Base-by-base conservation (phyloP, 2,797 vertebrate species). In the Brachyrhaphis roseni region DNA sequence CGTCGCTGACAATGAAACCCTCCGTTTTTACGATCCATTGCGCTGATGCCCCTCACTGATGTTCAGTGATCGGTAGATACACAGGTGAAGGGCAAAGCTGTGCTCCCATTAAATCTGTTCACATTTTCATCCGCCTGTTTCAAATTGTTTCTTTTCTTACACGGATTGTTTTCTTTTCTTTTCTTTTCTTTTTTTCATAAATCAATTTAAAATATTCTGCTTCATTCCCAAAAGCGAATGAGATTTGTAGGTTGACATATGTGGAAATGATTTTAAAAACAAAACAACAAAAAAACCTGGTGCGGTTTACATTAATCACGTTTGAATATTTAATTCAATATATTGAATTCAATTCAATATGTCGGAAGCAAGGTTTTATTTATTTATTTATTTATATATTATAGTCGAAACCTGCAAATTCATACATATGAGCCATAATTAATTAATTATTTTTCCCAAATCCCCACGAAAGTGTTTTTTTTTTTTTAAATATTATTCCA, bases 41-140 rank as follows among this genome's bases (percentile, higher is more conserved):
- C 70, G 53, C 51, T 76, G 73, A 45, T 80, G 87, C 31, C 46
- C 66, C 62, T 82, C 45, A 64, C 23, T 64, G 79, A 71, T 39
- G 3, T 39, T 81, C 72, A 80, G 2, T 80, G 46, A 86, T 90
- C 82, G 31, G 89, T 80, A 64, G 20, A 12, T 43, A 57, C 81
- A 15, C 57, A 70, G 80, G 76, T 79, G 80, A 78, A 73, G 75
- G 64, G 49, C 74, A 41, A 23, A 26, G 57, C 26, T 34, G 11
- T 62, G n/a, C 36, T 75, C 59, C 18, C 36, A 82, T 79, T 73
- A 7, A 83, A 85, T 79, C 64, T 53, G 53, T 31, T 64, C 20
- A 41, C 4, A 77, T 28, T 74, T 55, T 78, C 47, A 46, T 13
- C 45, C 16, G 31, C 59, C 6, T 34, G 28, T 62, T 62, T 36